phyloP scores from a whole-genome alignment of 1,140 invertebrate genomes.

The Ostrea edulis region DNA sequence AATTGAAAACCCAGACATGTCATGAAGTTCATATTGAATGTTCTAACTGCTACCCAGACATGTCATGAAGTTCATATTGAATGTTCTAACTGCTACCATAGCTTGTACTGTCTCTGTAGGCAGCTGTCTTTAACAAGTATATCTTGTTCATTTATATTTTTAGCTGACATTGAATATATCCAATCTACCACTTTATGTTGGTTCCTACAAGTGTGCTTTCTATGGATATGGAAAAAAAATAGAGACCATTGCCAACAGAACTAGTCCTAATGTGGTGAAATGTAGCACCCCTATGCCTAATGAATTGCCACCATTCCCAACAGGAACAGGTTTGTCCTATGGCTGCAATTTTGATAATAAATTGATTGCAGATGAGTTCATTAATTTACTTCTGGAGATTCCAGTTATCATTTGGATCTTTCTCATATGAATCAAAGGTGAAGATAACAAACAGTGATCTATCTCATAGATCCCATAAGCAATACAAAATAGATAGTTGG shows the following conservation, averaged over 20 bases:
- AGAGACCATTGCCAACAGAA: conserved; percentile 92
- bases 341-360: neutral
- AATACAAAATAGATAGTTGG: too few relatives aligned
- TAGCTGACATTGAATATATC: conserved; percentile 66
- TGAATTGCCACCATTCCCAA: conserved; percentile 91
- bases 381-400: neutral
- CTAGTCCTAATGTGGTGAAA: conserved; percentile 84
- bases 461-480: neutral
- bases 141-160: conserved; percentile 45
- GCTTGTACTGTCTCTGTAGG: too few relatives aligned
- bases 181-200: conserved; percentile 76
- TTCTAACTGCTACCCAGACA: too few relatives aligned
- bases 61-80: too few relatives aligned
- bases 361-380: neutral
- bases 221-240: conserved; percentile 86
- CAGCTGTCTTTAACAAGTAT: neutral
- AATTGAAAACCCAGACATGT: neutral
- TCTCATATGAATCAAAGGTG: neutral
- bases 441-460: too few relatives aligned
- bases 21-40: too few relatives aligned
- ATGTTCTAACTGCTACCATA: too few relatives aligned
- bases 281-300: conserved; percentile 97
- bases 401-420: neutral
- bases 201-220: conserved; percentile 96
- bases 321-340: conserved; percentile 86